Base-by-base conservation (phyloP, 2,113 vertebrate species). In the Oncorhynchus tshawytscha region DNA sequence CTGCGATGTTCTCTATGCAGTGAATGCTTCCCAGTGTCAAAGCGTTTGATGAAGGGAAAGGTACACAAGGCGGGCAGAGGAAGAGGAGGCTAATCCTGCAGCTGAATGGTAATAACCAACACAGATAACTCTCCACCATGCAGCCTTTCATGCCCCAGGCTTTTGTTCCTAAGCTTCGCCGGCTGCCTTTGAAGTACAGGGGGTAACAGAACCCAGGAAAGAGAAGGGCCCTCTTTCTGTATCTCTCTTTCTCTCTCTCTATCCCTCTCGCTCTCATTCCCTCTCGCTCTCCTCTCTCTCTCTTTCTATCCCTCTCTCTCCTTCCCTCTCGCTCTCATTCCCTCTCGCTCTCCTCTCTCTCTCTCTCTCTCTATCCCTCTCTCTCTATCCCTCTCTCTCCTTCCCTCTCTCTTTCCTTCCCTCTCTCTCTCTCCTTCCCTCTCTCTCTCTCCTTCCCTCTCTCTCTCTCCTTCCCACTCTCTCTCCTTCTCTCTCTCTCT, bases 181-280 rank as follows among this genome's bases (percentile, higher is more conserved):
- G 86, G 89, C 87, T 68, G 85, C 91, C 95, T 96, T 96, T 96
- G 95, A 96, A 94, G 95, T 95, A 83, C 93, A 83, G 78, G 85
- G 90, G 90, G 91, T 92, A 94, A 94, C 92, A 71, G 83, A 67
- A 81, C 73, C 74, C 80, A 72, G 74, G 84, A 84, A 81, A 75
- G 75, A 82, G 64, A 68, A 77, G 81, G 82, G 79, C 78, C 77
- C 79, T 77, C 78, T 80, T 72, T 31, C 62, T 74, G 69, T 72
- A 22, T 62, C 70, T 70, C 80, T 76, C 2, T 86, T 86, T 89
- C 91, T 92, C 93, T n/a, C n/a, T n/a, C n/a, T n/a, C n/a, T n/a
- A n/a, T n/a, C n/a, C n/a, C n/a, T n/a, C n/a, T n/a, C n/a, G n/a
- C n/a, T n/a, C n/a, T n/a, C n/a, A n/a, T n/a, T n/a, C 91, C 92